Evolutionary conservation across 2,797 vertebrate genomes (phyloP).

Genomic region (Amazona finschi): DNA sequence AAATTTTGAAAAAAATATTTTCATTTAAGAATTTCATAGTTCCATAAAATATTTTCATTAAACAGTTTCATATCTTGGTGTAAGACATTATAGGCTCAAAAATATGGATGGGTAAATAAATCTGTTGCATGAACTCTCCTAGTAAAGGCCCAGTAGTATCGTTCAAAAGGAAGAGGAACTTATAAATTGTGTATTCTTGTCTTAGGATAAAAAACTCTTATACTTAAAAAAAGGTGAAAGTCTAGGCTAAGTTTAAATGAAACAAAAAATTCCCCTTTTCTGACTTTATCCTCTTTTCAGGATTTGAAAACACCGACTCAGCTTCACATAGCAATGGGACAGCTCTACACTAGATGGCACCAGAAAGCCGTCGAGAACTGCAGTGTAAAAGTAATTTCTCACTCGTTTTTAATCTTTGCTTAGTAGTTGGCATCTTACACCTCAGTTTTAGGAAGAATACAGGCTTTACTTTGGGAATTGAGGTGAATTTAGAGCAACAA

Average conservation of each 20-base stretch:
- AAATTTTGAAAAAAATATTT: not conserved
- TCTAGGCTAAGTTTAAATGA: not conserved
- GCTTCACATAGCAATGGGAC: not conserved
- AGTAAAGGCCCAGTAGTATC: not conserved
- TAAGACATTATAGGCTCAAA: not conserved
- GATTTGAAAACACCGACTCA: not conserved
- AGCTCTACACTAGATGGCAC: constrained; percentile 67
- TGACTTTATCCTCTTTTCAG: not conserved
- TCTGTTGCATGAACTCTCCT: not conserved
- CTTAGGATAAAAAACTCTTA: rapidly evolving
- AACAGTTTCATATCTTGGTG: not conserved
- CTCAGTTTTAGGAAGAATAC: not conserved
- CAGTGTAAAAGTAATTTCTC: not conserved
- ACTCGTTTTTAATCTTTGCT: not conserved
- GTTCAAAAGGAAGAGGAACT: not conserved
- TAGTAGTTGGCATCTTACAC: not conserved
- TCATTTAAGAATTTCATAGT: not conserved
- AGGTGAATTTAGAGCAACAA: not conserved
- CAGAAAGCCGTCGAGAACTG: not conserved
- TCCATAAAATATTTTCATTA: not conserved
- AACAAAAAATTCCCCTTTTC: not conserved
- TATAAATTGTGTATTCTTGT: rapidly evolving
- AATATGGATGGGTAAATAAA: not conserved
- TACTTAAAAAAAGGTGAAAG: not conserved
- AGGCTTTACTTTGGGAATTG: not conserved